Conservation (phyloP, 2,888 invertebrate genomes). For the Pseudococcus jackbeardsleyi region DNA sequence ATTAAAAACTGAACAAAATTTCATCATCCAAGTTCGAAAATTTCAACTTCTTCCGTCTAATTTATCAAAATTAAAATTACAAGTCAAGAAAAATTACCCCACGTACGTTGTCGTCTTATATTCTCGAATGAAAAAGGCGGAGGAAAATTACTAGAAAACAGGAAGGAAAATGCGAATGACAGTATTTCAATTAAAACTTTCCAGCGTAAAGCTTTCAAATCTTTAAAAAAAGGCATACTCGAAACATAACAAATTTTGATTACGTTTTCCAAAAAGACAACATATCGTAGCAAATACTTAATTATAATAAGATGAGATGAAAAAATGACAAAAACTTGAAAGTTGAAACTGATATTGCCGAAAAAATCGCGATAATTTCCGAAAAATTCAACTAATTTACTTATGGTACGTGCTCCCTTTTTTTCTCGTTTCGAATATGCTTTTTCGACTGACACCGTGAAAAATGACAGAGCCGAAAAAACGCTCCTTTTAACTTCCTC, state of each 20-base stretch:
- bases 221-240: not conserved
- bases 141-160: not conserved
- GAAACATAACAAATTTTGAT: not conserved
- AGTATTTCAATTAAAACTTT: constrained; percentile 31
- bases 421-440: not conserved
- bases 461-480: not conserved
- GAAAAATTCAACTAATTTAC: not conserved
- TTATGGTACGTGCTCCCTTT: not conserved
- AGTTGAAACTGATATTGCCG: not conserved
- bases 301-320: not conserved
- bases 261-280: not conserved
- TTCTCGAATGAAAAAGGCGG: not conserved
- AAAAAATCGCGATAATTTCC: constrained; percentile 4
- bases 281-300: not conserved
- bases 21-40: not conserved
- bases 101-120: not conserved
- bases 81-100: not conserved
- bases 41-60: not conserved
- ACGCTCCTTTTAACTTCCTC: too few relatives aligned
- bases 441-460: not conserved
- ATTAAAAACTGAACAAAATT: not conserved
- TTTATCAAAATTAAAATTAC: not conserved
- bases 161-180: not conserved
- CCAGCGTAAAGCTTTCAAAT: not conserved
- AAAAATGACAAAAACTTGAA: not conserved